Conservation (phyloP, 2,113 vertebrate species). For the Jacana jacana region DNA sequence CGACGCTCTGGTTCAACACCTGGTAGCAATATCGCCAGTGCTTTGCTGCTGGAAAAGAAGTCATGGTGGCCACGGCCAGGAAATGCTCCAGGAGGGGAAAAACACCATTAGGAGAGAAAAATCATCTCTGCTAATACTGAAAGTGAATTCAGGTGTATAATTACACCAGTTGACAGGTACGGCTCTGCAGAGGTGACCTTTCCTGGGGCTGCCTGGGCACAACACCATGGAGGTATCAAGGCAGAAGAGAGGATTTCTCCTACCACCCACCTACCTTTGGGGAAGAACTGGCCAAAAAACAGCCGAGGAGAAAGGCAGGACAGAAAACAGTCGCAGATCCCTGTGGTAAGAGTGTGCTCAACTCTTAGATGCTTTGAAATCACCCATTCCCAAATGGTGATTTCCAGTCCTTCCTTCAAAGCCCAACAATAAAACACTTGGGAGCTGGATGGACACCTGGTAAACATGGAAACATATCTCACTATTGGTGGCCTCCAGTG, state of each 20-base stretch:
- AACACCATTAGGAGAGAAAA: not conserved
- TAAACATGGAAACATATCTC: not conserved
- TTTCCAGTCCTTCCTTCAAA: not conserved
- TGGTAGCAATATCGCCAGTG: not conserved
- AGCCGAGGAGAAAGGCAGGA: not conserved
- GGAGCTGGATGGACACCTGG: not conserved
- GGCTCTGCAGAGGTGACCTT: not conserved
- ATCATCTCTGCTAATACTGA: not conserved
- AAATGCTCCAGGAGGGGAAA: not conserved
- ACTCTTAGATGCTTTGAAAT: not conserved
- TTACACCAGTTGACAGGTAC: not conserved
- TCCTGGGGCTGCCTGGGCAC: not conserved
- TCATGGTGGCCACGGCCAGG: not conserved
- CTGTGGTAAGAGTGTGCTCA: not conserved
- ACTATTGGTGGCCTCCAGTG: not conserved
- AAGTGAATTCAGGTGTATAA: not conserved
- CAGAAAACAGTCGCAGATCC: not conserved
- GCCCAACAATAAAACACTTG: not conserved
- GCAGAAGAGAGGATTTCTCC: not conserved
- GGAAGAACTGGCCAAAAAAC: not conserved
- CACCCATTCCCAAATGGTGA: not conserved
- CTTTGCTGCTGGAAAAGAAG: not conserved
- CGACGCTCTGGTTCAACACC: not conserved
- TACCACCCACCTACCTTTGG: not conserved
- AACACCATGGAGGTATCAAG: not conserved